Conservation (phyloP, 2,888 invertebrate genomes). For the Cephus pygmeus region DNA sequence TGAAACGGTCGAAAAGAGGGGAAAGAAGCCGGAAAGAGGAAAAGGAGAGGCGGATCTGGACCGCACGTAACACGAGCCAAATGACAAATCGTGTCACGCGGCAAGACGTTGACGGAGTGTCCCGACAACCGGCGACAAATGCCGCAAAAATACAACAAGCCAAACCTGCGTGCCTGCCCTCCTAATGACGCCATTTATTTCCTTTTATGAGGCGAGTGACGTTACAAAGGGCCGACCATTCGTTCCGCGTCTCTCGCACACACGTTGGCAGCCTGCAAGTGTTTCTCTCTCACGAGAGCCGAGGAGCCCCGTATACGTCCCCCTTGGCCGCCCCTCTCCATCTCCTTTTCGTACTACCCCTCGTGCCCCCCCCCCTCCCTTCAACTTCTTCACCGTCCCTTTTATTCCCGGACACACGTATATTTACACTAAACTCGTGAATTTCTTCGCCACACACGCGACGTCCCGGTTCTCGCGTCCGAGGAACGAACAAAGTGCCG, state of each 20-base stretch:
- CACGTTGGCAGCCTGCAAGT: neutral
- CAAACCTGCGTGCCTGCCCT: conserved; percentile 44
- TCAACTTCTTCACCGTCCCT: neutral
- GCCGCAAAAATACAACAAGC: conserved; percentile 65
- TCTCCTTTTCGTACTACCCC: neutral
- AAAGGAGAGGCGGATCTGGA: conserved; percentile 3
- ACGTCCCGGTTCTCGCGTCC: neutral
- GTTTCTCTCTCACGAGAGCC: neutral
- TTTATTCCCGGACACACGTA: neutral
- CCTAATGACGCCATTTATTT: conserved; percentile 67
- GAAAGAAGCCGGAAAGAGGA: neutral
- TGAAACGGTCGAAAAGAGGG: conserved; percentile 1
- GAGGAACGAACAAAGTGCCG: neutral
- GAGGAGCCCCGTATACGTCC: neutral
- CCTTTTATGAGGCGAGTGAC: conserved; percentile 64
- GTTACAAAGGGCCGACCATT: conserved; percentile 59
- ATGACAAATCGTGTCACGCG: conserved; percentile 43
- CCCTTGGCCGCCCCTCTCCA: neutral
- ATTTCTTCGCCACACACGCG: neutral
- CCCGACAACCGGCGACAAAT: conserved; percentile 60
- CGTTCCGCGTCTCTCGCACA: conserved; percentile 15
- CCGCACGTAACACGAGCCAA: conserved; percentile 16
- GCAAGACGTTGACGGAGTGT: conserved; percentile 65
- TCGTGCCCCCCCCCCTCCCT: neutral
- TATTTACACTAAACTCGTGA: neutral